A percentile compares a stretch with the other conserved stretches of the same genome.
Conservation (phyloP, 2,797 vertebrate species). For the Typhlichthys eigenmanni region DNA sequence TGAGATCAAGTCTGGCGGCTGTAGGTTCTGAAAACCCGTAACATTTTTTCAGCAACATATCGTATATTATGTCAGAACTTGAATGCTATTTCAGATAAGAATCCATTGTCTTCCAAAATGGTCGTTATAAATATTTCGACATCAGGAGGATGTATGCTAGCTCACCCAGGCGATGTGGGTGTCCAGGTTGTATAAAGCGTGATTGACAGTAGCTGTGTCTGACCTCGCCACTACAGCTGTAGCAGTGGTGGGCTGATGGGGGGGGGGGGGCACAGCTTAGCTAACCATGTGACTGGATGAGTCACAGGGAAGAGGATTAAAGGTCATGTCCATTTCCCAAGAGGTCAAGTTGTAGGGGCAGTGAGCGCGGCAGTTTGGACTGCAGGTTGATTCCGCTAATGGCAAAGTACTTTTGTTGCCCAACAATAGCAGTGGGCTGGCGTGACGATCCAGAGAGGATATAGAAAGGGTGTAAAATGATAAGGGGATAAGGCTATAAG, state of each 20-base stretch:
- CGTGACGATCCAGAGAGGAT: background rate
- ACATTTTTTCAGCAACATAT: too few relatives aligned
- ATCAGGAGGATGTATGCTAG: slow-evolving; percentile 52
- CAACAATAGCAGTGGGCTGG: slow-evolving; percentile 3
- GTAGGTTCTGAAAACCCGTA: too few relatives aligned
- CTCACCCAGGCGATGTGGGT: slow-evolving; percentile 41
- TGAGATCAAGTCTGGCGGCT: background rate
- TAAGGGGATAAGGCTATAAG: too few relatives aligned
- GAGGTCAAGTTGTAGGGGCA: slow-evolving; percentile 48
- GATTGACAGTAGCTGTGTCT: slow-evolving; percentile 53
- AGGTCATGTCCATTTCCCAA: slow-evolving; percentile 75
- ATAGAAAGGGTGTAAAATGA: background rate
- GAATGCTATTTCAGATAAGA: too few relatives aligned
- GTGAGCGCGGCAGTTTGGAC: slow-evolving; percentile 17
- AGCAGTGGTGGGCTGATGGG: slow-evolving; percentile 33
- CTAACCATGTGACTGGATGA: slow-evolving; percentile 62
- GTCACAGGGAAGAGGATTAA: slow-evolving; percentile 57
- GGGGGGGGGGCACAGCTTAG: slow-evolving; percentile 50
- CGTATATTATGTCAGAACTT: too few relatives aligned
- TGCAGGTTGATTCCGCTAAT: slow-evolving; percentile 42
- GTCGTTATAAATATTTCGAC: background rate
- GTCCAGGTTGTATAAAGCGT: slow-evolving; percentile 60
- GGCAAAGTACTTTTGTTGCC: slow-evolving; percentile 22
- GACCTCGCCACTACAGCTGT: slow-evolving; percentile 61
- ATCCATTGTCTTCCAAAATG: background rate